Evolutionary conservation across 2,888 invertebrate genomes (phyloP).

Genomic region (Ichneumoninae sp.): DNA sequence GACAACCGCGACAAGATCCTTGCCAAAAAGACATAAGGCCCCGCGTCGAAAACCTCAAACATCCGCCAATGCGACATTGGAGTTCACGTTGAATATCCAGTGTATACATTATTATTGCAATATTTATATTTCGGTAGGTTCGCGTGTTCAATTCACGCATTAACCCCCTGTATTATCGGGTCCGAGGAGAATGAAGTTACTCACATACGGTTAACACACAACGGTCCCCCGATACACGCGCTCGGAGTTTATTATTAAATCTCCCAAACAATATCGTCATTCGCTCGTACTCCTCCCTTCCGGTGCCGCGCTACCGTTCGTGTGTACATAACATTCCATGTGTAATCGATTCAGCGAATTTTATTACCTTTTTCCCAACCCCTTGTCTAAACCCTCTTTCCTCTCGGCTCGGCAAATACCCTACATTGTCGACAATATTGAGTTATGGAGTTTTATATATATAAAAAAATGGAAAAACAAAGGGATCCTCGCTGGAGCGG

Average conservation of each 20-base stretch:
- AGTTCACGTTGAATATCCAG: background rate
- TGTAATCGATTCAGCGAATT: conserved; percentile 39
- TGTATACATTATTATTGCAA: background rate
- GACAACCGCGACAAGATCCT: background rate
- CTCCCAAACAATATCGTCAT: conserved; percentile 37
- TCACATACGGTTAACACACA: background rate
- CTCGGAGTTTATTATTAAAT: conserved; percentile 20
- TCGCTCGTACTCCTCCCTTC: background rate
- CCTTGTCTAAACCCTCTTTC: conserved; percentile 35
- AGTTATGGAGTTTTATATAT: conserved; percentile 46
- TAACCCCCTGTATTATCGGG: conserved; percentile 8
- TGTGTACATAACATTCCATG: conserved; percentile 1
- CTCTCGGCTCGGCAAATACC: conserved; percentile 10
- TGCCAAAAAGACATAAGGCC: background rate
- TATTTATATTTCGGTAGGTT: background rate
- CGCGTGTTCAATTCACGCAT: background rate
- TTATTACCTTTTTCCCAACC: conserved; percentile 3
- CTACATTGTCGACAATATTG: conserved; percentile 38
- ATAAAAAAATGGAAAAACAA: conserved; percentile 39
- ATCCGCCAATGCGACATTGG: background rate
- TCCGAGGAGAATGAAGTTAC: conserved; percentile 11
- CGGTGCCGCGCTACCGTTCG: background rate
- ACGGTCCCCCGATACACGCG: background rate
- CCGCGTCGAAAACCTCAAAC: background rate
- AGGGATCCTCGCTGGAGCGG: conserved; percentile 26